Conservation (phyloP, 2,113 vertebrate species). For the Ariopsis seemanni region DNA sequence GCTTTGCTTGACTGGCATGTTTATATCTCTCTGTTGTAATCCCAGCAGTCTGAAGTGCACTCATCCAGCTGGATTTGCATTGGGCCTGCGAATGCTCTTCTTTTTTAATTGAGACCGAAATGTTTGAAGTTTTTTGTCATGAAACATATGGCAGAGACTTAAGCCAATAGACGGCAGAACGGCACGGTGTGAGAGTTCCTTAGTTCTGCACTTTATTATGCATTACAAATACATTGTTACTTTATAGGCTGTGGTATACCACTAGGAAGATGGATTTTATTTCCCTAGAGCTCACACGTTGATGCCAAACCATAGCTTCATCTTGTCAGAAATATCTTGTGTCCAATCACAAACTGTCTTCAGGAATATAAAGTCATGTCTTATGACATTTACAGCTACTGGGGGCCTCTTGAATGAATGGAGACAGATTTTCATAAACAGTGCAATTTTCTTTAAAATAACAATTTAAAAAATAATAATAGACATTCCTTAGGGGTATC, state of each 20-base stretch:
- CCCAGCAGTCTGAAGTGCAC: slow-evolving; percentile 26
- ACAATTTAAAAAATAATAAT: not conserved
- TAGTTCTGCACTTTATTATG: slow-evolving; percentile 24
- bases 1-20: slow-evolving; percentile 45
- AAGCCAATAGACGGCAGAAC: slow-evolving; percentile 11
- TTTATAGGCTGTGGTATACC: not conserved
- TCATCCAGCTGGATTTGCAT: slow-evolving; percentile 47
- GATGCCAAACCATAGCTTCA: not conserved
- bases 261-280: slow-evolving; percentile 22
- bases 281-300: slow-evolving; percentile 1
- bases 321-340: slow-evolving; percentile 14
- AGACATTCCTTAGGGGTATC: not conserved
- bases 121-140: slow-evolving; percentile 28
- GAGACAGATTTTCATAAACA: not conserved
- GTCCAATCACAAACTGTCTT: not conserved
- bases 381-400: not conserved
- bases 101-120: slow-evolving; percentile 33
- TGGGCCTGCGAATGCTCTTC: slow-evolving; percentile 14
- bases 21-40: slow-evolving; percentile 34
- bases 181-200: slow-evolving; percentile 8
- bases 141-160: slow-evolving; percentile 22
- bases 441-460: not conserved
- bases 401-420: not conserved
- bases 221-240: not conserved
- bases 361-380: not conserved